Conservation (phyloP, 2,113 vertebrate genomes). For the Leptosomus discolor region DNA sequence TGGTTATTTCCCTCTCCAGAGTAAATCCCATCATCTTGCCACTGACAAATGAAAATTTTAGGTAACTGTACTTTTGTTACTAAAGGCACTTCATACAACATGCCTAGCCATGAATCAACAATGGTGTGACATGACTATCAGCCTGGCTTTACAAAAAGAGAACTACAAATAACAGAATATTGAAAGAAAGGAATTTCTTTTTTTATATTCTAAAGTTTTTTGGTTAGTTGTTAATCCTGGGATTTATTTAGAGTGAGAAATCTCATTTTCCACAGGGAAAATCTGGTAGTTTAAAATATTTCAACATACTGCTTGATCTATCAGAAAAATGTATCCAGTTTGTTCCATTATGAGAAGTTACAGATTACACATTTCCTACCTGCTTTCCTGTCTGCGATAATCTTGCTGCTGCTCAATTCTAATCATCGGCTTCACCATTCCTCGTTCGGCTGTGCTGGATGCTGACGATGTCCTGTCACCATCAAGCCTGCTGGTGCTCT, state of each 20-base stretch:
- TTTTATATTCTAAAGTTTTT: background rate
- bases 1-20: background rate
- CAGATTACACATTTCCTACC: slow-evolving; percentile 61
- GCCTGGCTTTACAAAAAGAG: background rate
- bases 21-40: background rate
- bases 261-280: background rate
- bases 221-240: background rate
- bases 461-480: slow-evolving; percentile 77
- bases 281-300: background rate
- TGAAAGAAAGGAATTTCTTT: background rate
- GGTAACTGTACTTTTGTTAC: background rate
- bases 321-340: rapidly evolving
- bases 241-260: background rate
- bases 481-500: slow-evolving; percentile 91
- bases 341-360: background rate
- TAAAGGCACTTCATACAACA: background rate
- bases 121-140: background rate
- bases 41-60: background rate
- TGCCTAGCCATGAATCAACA: background rate
- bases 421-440: slow-evolving; percentile 92
- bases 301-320: background rate
- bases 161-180: background rate
- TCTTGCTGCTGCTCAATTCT: slow-evolving; percentile 84
- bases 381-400: slow-evolving; percentile 79
- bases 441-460: slow-evolving; percentile 74